These are phyloP conservation scores for Phymatocera aterrima DNA, from an alignment of 2,888 invertebrate species.

Conservation along the genomic window DNA sequence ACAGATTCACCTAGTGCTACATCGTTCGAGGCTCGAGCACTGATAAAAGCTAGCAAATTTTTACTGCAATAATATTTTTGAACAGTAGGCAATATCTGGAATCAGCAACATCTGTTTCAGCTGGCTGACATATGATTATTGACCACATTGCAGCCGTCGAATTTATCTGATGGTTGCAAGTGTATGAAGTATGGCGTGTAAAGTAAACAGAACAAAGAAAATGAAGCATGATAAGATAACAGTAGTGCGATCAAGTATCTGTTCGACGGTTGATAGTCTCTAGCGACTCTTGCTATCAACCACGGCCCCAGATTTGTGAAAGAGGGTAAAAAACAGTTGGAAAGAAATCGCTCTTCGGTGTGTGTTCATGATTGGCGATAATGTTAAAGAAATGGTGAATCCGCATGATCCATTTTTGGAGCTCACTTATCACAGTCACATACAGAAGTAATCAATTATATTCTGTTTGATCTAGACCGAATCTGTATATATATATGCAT, in stretches of 20 bases:
- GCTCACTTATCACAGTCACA: slow-evolving; percentile 6
- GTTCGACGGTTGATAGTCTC: no score
- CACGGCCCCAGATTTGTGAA: no score
- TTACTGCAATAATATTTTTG: not conserved
- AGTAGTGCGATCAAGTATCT: no score
- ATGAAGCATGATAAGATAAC: not conserved
- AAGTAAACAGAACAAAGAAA: slow-evolving; percentile 14
- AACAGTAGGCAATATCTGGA: slow-evolving; percentile 10
- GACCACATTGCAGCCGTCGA: not conserved
- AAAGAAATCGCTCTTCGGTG: no score
- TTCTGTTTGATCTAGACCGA: slow-evolving; percentile 21
- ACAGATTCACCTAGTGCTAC: slow-evolving; percentile 2
- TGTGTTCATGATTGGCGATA: slow-evolving; percentile 1
- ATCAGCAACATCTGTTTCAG: not conserved
- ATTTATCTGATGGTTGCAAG: not conserved
- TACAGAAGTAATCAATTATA: not conserved
- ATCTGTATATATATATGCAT: no score
- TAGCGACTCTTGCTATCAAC: no score
- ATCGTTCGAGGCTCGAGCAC: not conserved
- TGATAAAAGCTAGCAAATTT: slow-evolving; percentile 25
- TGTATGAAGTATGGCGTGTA: not conserved
- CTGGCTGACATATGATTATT: not conserved
- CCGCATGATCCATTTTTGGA: not conserved
- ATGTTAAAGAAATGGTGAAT: not conserved
- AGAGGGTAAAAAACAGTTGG: no score